Evolutionary conservation across 1,140 invertebrate genomes (phyloP).

Genomic region (Drosophila navojoa): DNA sequence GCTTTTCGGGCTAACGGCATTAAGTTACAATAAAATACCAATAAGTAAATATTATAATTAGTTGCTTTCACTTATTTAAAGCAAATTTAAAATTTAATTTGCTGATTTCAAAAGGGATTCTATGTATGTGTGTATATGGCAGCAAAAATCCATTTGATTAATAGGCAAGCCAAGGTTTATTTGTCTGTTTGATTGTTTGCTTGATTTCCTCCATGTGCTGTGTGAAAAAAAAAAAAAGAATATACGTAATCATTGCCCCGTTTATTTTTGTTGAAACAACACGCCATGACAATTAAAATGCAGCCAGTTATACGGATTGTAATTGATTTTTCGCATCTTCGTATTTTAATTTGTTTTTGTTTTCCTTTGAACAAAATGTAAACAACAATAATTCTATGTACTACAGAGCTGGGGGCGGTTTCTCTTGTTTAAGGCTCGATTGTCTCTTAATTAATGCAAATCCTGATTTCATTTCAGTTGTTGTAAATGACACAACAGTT

Average conservation of each 20-base stretch:
- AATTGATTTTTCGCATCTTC: neutral
- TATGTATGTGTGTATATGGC: no score
- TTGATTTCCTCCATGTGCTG: neutral
- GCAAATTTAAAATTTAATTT: no score
- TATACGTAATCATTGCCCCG: neutral
- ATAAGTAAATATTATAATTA: no score
- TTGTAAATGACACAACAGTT: no score
- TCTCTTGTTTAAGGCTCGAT: constrained; percentile 48
- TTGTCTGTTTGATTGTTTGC: no score
- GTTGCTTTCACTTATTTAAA: no score
- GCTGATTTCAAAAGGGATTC: no score
- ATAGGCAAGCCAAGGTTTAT: neutral
- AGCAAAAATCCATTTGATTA: neutral
- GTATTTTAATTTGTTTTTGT: constrained; percentile 9
- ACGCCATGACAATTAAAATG: neutral
- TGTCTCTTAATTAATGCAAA: constrained; percentile 62
- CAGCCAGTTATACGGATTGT: neutral
- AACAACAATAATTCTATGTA: constrained; percentile 61
- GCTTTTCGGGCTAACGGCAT: no score
- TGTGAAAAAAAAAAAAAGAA: neutral
- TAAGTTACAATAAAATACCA: no score
- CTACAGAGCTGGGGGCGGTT: constrained; percentile 30
- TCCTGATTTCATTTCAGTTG: constrained; percentile 71
- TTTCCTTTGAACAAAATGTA: constrained; percentile 39
- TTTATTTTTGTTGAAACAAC: neutral